A percentile compares a stretch with the other conserved stretches of the same genome.
These are phyloP conservation scores for Acanthornis magna DNA, from an alignment of 2,797 vertebrate genomes.

Conservation along the genomic window DNA sequence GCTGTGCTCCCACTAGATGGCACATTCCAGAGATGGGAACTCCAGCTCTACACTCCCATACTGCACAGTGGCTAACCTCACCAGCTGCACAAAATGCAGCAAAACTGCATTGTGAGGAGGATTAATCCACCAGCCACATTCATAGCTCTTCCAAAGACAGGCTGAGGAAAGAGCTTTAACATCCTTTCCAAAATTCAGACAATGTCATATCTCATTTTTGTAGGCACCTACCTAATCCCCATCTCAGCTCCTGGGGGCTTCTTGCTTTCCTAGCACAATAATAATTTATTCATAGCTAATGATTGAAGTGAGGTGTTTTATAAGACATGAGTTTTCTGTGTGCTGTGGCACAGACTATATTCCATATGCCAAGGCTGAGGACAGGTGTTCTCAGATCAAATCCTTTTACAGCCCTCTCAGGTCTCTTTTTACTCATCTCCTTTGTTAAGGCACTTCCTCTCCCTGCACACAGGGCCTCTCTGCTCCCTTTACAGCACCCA, in stretches of 20 bases:
- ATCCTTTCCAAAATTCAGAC: not conserved
- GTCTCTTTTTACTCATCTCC: not conserved
- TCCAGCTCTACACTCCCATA: not conserved
- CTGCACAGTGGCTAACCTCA: rapidly evolving
- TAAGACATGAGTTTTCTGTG: not conserved
- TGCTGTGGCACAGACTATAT: not conserved
- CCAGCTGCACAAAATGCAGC: not conserved
- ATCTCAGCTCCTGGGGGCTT: not conserved
- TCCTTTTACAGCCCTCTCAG: not conserved
- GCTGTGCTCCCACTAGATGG: not conserved
- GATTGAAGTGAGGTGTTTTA: not conserved
- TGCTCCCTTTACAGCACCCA: not conserved
- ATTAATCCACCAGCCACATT: not conserved
- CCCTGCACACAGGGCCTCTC: not conserved
- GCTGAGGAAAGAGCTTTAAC: not conserved
- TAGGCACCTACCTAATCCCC: not conserved
- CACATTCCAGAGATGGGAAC: not conserved
- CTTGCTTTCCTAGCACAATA: not conserved
- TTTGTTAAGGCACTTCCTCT: not conserved
- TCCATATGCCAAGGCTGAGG: not conserved
- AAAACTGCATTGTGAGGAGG: not conserved
- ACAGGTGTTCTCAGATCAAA: not conserved
- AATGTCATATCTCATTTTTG: not conserved
- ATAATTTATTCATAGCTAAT: not conserved
- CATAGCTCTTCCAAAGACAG: not conserved